Conservation (phyloP, 2,888 invertebrate species). For the Cheilosia variabilis region DNA sequence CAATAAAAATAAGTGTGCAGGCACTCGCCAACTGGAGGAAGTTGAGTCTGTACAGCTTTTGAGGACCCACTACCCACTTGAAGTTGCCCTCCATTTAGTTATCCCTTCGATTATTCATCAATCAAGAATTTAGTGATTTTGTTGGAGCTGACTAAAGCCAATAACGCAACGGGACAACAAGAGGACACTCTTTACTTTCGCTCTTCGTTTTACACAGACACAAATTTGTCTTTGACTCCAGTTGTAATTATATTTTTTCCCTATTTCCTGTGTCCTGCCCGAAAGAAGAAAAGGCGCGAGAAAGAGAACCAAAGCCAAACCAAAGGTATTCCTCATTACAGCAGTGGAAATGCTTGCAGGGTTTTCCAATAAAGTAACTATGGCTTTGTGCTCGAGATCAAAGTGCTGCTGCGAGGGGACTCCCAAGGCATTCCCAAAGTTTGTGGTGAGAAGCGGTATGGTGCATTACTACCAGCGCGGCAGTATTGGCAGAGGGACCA, state of each 20-base stretch:
- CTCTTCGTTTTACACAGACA: constrained; percentile 4
- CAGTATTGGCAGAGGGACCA: constrained; percentile 7
- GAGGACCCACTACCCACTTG: constrained; percentile 1
- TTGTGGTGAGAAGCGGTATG: neutral
- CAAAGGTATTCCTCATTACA: constrained; percentile 50
- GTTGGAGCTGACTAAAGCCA: neutral
- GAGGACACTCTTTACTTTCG: constrained; percentile 26
- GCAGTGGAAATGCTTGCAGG: constrained; percentile 52
- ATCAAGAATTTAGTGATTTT: constrained; percentile 46
- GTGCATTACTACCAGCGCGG: constrained; percentile 3
- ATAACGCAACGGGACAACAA: constrained; percentile 14
- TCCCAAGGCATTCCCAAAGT: constrained; percentile 14
- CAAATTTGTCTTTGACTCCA: constrained; percentile 34
- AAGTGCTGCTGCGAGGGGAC: constrained; percentile 40
- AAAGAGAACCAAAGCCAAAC: neutral
- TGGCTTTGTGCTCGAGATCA: constrained; percentile 57
- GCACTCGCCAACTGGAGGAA: neutral
- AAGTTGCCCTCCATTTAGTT: constrained; percentile 56
- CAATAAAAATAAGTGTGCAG: neutral
- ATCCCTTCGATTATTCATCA: constrained; percentile 65
- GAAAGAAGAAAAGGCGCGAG: neutral
- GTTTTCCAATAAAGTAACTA: constrained; percentile 58
- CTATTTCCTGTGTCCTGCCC: constrained; percentile 1
- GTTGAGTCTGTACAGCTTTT: neutral
- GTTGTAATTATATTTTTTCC: constrained; percentile 3